Conservation (phyloP, 1,140 invertebrate genomes). For the Neodiprion lecontei region DNA sequence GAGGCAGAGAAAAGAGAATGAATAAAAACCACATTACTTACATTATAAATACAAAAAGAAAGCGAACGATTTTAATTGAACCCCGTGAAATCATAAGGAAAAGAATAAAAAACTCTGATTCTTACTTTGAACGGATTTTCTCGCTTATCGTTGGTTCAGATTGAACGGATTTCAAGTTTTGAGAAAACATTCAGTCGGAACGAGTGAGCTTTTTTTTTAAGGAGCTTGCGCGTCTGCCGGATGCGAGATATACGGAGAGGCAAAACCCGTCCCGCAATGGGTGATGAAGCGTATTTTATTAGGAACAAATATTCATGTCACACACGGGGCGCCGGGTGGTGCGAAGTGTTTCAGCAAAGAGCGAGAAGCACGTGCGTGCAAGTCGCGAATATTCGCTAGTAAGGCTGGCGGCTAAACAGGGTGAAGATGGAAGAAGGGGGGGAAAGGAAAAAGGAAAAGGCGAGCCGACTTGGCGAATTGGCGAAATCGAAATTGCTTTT, state of each 20-base stretch:
- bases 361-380: slow-evolving; percentile 41
- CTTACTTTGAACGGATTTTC: too few species aligned
- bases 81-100: too few species aligned
- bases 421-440: neutral
- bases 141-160: too few species aligned
- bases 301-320: slow-evolving; percentile 64
- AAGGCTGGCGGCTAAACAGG: neutral
- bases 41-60: too few species aligned
- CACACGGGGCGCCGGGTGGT: slow-evolving; percentile 60
- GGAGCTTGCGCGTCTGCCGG: too few species aligned
- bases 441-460: slow-evolving; percentile 2
- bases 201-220: too few species aligned
- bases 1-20: too few species aligned
- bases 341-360: slow-evolving; percentile 57
- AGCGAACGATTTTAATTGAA: too few species aligned
- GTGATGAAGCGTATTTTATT: slow-evolving; percentile 59
- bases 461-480: slow-evolving; percentile 5
- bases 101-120: too few species aligned
- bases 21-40: too few species aligned
- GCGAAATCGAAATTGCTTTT: neutral
- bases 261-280: neutral
- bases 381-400: slow-evolving; percentile 1
- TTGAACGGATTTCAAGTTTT: too few species aligned
- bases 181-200: too few species aligned
- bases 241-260: neutral